A percentile compares a stretch with the other conserved stretches of the same genome.
Conservation (phyloP, 2,113 vertebrate species). For the Rhinopithecus roxellana region DNA sequence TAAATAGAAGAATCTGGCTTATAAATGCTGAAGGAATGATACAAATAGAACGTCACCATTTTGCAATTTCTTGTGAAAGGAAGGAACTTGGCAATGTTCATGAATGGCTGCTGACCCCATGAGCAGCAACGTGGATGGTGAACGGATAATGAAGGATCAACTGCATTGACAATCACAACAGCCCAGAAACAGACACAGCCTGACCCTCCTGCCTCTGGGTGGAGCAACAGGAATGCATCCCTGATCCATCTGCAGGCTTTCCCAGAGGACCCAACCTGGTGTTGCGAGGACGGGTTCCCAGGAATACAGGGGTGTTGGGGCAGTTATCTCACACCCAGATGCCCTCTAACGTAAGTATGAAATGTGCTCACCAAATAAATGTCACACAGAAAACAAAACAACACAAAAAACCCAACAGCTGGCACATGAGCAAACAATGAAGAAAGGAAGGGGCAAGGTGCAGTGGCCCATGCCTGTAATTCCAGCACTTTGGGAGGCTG, state of each 20-base stretch:
- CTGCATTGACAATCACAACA: too few relatives aligned
- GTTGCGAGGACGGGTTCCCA: too few relatives aligned
- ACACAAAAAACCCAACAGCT: neutral
- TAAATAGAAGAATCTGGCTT: neutral
- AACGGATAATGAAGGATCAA: neutral
- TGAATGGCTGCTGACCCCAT: neutral
- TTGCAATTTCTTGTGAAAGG: too few relatives aligned
- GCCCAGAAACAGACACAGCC: neutral
- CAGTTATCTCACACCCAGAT: rapidly evolving
- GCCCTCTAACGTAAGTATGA: too few relatives aligned
- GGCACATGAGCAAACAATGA: rapidly evolving
- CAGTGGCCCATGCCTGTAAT: too few relatives aligned
- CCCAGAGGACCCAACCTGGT: neutral
- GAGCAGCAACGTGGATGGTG: rapidly evolving
- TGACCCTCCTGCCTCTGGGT: neutral
- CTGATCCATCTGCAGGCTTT: too few relatives aligned
- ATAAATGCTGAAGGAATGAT: rapidly evolving
- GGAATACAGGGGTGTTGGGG: neutral
- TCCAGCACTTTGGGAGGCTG: too few relatives aligned
- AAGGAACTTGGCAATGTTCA: rapidly evolving
- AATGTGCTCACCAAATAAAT: neutral
- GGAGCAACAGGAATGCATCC: neutral
- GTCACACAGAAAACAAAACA: neutral
- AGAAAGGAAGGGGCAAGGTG: too few relatives aligned
- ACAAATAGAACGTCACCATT: neutral